A percentile compares a stretch with the other conserved stretches of the same genome.
Evolutionary conservation across 2,113 vertebrate genomes (phyloP).

Genomic region (Gulo gulo): DNA sequence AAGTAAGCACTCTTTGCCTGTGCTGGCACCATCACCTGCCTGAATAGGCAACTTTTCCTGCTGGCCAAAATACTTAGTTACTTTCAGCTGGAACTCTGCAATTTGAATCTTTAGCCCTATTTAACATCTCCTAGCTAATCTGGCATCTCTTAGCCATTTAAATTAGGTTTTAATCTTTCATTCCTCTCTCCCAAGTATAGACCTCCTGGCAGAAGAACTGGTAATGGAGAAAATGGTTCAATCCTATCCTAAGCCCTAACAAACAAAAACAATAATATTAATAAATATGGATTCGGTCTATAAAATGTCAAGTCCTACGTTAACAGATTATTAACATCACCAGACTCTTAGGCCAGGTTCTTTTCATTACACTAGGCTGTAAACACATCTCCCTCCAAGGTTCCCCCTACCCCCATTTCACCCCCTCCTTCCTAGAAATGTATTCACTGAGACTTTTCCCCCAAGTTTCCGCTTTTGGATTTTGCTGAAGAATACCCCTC

Average conservation of each 20-base stretch:
- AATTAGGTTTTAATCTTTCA: constrained; percentile 51
- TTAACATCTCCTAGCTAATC: constrained; percentile 38
- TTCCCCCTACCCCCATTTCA: not conserved
- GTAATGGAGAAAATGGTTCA: not conserved
- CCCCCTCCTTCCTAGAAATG: not conserved
- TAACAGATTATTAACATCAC: constrained; percentile 11
- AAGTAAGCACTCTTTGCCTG: not conserved
- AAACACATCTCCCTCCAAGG: not conserved
- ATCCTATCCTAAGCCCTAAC: not conserved
- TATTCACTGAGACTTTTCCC: not conserved
- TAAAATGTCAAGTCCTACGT: not conserved
- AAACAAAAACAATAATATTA: constrained; percentile 40
- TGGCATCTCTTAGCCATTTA: constrained; percentile 46
- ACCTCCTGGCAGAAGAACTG: not conserved
- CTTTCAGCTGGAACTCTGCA: constrained; percentile 8
- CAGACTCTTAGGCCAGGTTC: not conserved
- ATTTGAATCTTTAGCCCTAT: constrained; percentile 45
- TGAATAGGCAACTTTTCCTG: constrained; percentile 32
- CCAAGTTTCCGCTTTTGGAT: constrained; percentile 1
- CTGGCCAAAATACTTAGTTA: constrained; percentile 43
- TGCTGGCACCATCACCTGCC: not conserved
- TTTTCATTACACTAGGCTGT: constrained; percentile 12
- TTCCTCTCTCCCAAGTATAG: constrained; percentile 3
- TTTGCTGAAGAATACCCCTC: constrained; percentile 19
- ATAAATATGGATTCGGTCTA: not conserved